These are phyloP conservation scores for Bufo bufo DNA, from an alignment of 2,113 vertebrate species.

Conservation along the genomic window DNA sequence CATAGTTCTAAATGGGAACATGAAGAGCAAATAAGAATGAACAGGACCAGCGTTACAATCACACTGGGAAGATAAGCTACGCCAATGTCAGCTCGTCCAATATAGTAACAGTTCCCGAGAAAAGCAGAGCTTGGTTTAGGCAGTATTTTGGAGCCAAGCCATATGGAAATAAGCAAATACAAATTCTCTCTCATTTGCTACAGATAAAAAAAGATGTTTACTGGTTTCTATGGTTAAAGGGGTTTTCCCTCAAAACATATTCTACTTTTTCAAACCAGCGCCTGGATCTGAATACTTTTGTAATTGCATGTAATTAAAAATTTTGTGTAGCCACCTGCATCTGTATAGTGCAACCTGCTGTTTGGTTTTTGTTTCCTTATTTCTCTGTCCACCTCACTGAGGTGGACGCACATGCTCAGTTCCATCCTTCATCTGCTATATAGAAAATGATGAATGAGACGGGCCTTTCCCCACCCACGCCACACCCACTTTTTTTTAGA, in stretches of 20 bases:
- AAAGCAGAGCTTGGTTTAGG: neutral
- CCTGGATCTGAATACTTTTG: no score
- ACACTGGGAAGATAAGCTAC: neutral
- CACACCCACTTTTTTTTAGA: no score
- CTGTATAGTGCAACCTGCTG: no score
- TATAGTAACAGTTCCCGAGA: neutral
- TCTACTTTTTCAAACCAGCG: no score
- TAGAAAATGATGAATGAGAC: no score
- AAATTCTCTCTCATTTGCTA: neutral
- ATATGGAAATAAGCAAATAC: neutral
- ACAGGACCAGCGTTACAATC: neutral
- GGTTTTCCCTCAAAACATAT: no score
- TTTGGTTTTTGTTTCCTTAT: no score
- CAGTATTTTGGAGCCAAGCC: neutral
- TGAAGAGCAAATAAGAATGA: neutral
- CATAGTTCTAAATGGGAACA: slow-evolving; percentile 8
- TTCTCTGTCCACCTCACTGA: no score
- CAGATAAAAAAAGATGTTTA: neutral
- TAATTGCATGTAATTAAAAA: neutral
- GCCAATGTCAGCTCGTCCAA: neutral
- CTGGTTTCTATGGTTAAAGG: neutral
- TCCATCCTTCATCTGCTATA: no score
- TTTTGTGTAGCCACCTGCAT: no score
- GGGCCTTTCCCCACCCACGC: no score
- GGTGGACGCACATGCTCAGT: no score